Conservation (phyloP, 2,888 invertebrate genomes). For the Agriopis marginaria region DNA sequence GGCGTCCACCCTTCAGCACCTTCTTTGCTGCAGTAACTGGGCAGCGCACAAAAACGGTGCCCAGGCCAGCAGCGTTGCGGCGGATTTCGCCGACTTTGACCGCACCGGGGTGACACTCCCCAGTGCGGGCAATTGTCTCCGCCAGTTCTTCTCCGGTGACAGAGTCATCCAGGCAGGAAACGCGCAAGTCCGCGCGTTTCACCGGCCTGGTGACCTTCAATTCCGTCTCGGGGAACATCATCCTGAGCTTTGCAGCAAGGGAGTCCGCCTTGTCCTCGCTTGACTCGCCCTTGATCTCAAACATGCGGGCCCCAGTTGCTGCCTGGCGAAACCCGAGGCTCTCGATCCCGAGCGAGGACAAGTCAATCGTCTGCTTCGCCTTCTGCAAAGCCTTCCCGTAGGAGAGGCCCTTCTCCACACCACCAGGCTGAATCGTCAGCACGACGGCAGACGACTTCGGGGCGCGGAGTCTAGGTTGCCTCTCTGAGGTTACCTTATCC, state of each 20-base stretch:
- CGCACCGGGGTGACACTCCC: not conserved
- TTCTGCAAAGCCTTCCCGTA: constrained; percentile 11
- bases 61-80: not conserved
- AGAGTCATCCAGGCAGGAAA: constrained; percentile 42
- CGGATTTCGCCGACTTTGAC: constrained; percentile 27
- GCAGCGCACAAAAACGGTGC: constrained; percentile 9
- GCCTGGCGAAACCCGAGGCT: not conserved
- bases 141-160: constrained; percentile 20
- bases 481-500: too few relatives aligned
- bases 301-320: constrained; percentile 28
- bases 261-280: constrained; percentile 30
- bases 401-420: not conserved
- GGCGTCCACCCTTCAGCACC: not conserved
- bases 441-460: constrained; percentile 34
- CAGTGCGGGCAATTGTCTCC: constrained; percentile 23
- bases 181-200: constrained; percentile 32
- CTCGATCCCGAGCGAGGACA: constrained; percentile 5
- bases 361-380: constrained; percentile 16
- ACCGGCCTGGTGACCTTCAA: constrained; percentile 25
- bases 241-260: constrained; percentile 30
- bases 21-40: constrained; percentile 18
- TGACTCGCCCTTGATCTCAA: constrained; percentile 29
- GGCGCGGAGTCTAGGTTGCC: not conserved
- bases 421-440: constrained; percentile 17
- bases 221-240: constrained; percentile 2